Evolutionary conservation across 2,888 invertebrate genomes (phyloP).

Genomic region (Azorinus chamasolen): DNA sequence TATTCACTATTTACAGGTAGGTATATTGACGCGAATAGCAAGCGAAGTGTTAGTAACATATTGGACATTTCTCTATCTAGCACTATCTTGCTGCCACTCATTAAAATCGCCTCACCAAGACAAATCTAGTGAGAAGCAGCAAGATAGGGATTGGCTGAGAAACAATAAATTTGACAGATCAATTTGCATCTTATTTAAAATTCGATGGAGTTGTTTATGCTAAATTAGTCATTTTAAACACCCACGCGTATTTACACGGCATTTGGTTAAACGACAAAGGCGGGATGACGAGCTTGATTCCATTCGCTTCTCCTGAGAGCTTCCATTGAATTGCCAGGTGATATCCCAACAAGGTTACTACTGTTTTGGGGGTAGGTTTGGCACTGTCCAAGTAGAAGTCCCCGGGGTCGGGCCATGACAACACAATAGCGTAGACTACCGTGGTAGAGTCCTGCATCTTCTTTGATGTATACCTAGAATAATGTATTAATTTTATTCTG

Average conservation of each 20-base stretch:
- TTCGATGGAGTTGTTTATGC: too few relatives aligned
- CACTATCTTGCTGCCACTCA: too few relatives aligned
- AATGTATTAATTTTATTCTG: too few relatives aligned
- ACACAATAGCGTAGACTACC: constrained; percentile 90
- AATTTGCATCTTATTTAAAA: too few relatives aligned
- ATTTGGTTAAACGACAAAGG: constrained; percentile 69
- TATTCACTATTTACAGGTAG: too few relatives aligned
- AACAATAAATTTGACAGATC: too few relatives aligned
- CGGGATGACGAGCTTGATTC: constrained; percentile 76
- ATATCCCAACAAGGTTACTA: constrained; percentile 88
- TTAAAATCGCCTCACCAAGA: too few relatives aligned
- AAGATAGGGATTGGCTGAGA: too few relatives aligned
- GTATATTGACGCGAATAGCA: too few relatives aligned
- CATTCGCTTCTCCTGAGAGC: background rate
- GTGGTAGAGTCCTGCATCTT: constrained; percentile 31
- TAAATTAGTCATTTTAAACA: constrained; percentile 71
- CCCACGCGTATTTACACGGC: constrained; percentile 81
- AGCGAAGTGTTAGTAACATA: too few relatives aligned
- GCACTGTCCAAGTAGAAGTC: constrained; percentile 87
- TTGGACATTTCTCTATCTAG: too few relatives aligned
- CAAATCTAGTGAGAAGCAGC: too few relatives aligned
- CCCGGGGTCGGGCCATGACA: constrained; percentile 90
- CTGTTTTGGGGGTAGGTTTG: constrained; percentile 76
- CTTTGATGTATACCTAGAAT: constrained; percentile 79
- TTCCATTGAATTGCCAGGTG: constrained; percentile 37